Percentiles rank a stretch among this genome's conserved stretches.
phyloP scores from a whole-genome alignment of 2,888 invertebrate genomes.

The Scelioninae gen. 2 region DNA sequence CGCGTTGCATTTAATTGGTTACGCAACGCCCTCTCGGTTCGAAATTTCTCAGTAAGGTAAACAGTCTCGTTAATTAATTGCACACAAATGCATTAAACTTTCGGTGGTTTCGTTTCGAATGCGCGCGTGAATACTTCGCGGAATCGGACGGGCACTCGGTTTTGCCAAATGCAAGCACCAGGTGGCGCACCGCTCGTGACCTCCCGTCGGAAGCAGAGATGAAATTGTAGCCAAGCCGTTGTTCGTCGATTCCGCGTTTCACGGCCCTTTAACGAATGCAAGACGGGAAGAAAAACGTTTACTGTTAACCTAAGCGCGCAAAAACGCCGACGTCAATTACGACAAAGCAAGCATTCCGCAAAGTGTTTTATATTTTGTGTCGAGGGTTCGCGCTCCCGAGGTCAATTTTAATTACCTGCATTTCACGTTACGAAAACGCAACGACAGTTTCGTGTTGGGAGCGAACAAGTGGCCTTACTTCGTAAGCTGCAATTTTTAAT shows the following conservation, averaged over 20 bases:
- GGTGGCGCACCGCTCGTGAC: conserved; percentile 13
- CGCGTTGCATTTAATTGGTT: conserved; percentile 30
- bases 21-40: conserved; percentile 20
- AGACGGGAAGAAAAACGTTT: conserved; percentile 45
- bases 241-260: conserved; percentile 39
- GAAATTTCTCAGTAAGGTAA: conserved; percentile 28
- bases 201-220: neutral
- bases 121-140: no score
- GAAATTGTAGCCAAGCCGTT: conserved; percentile 42
- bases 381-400: neutral
- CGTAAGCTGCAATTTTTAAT: no score
- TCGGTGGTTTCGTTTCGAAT: neutral
- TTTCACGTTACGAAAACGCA: neutral
- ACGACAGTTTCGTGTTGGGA: neutral
- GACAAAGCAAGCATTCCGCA: conserved; percentile 43
- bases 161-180: no score
- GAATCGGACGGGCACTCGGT: no score
- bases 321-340: conserved; percentile 48
- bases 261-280: conserved; percentile 47
- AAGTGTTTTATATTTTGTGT: conserved; percentile 27
- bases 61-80: conserved; percentile 25
- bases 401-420: conserved; percentile 19
- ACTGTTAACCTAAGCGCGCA: conserved; percentile 45
- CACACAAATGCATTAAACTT: no score
- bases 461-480: no score